These are phyloP conservation scores for Neomonachus schauinslandi DNA, from an alignment of 2,113 vertebrate genomes.

Conservation along the genomic window DNA sequence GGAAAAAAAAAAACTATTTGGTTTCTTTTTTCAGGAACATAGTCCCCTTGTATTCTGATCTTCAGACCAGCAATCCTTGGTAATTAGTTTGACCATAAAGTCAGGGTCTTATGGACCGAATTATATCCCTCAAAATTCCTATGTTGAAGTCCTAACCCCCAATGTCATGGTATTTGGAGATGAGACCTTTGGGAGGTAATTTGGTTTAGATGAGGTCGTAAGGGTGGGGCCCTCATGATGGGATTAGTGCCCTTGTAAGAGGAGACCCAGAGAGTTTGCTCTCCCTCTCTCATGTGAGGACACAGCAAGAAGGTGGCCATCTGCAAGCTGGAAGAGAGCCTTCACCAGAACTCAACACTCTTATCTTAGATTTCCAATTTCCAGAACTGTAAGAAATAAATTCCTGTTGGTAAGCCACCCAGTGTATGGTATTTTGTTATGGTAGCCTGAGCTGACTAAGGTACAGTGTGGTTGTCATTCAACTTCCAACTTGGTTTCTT, in stretches of 20 bases:
- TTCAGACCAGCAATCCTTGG: constrained; percentile 7
- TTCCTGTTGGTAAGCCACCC: neutral
- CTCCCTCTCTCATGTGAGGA: neutral
- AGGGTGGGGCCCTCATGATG: neutral
- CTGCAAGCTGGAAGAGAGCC: neutral
- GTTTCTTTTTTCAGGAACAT: neutral
- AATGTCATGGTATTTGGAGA: neutral
- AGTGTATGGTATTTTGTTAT: neutral
- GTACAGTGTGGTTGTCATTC: neutral
- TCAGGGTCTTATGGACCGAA: neutral
- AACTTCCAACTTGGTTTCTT: neutral
- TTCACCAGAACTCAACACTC: neutral
- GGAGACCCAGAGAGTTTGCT: neutral
- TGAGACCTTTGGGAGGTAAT: neutral
- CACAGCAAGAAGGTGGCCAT: neutral
- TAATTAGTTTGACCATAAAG: constrained; percentile 24
- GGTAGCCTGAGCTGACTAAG: neutral
- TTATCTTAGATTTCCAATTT: neutral
- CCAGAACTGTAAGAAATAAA: neutral
- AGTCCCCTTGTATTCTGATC: neutral
- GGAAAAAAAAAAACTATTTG: neutral
- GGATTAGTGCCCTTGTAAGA: neutral
- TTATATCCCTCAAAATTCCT: neutral
- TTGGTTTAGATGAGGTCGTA: neutral
- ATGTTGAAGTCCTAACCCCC: neutral